These are phyloP conservation scores for Limnodromus scolopaceus DNA, from an alignment of 2,797 vertebrate species.

Conservation along the genomic window DNA sequence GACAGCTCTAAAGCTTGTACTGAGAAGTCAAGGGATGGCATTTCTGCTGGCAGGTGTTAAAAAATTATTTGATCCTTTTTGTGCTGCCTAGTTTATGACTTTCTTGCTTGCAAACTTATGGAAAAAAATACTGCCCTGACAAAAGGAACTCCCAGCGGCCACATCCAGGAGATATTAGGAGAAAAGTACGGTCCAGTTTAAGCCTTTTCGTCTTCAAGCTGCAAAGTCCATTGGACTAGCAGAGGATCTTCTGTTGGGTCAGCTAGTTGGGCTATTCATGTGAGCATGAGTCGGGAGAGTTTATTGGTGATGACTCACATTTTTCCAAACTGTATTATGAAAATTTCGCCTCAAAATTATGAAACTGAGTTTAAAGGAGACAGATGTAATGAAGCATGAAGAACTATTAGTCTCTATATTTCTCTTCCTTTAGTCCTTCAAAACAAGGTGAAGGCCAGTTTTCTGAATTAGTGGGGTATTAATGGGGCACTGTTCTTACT, in stretches of 20 bases:
- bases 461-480: neutral
- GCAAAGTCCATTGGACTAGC: neutral
- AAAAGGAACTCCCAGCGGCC: neutral
- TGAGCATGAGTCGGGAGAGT: neutral
- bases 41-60: slow-evolving; percentile 1
- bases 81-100: neutral
- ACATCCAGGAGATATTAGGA: neutral
- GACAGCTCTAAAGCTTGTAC: slow-evolving; percentile 5
- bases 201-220: neutral
- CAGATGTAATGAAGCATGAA: neutral
- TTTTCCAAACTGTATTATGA: neutral
- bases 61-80: slow-evolving; percentile 12
- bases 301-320: neutral
- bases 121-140: slow-evolving; percentile 19
- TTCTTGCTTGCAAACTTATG: neutral
- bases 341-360: neutral
- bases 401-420: neutral
- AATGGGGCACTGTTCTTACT: neutral
- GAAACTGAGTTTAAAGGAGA: neutral
- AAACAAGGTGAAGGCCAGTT: neutral
- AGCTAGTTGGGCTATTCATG: neutral
- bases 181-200: neutral
- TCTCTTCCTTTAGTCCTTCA: neutral
- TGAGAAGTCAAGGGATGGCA: neutral
- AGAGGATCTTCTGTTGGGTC: neutral